These are phyloP conservation scores for Blastomussa wellsi DNA, from an alignment of 92 coral and sea anemone species.

Conservation along the genomic window DNA sequence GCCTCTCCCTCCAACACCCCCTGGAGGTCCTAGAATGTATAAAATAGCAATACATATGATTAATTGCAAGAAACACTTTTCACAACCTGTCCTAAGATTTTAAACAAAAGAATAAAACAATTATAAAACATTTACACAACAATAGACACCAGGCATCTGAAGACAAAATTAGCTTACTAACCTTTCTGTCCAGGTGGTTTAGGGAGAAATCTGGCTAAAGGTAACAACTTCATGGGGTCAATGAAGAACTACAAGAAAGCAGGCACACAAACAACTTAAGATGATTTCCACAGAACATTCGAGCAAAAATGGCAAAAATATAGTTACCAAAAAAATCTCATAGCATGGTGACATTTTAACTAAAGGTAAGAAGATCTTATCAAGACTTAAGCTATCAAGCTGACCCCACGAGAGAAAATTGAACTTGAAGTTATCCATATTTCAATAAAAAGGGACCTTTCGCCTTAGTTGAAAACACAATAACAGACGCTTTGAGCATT, in stretches of 20 bases:
- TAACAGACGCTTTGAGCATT: too few relatives aligned
- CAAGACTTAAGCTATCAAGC: too few relatives aligned
- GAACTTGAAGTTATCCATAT: too few relatives aligned
- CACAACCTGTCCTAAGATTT: neutral
- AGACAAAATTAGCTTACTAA: neutral
- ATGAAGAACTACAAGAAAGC: conserved; percentile 78
- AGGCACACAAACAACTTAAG: neutral
- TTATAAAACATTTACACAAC: too few relatives aligned
- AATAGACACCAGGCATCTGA: neutral
- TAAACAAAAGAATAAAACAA: neutral
- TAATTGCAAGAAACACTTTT: neutral
- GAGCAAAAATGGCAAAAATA: too few relatives aligned
- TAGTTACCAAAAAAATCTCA: too few relatives aligned
- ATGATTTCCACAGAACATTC: too few relatives aligned
- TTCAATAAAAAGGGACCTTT: too few relatives aligned
- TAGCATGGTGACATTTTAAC: too few relatives aligned
- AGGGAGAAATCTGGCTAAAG: conserved; percentile 89
- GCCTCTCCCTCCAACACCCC: conserved; percentile 83
- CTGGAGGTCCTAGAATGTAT: conserved; percentile 44
- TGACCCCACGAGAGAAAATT: too few relatives aligned
- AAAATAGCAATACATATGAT: neutral
- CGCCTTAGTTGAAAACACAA: too few relatives aligned
- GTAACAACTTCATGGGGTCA: conserved; percentile 93
- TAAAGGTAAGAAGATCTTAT: too few relatives aligned
- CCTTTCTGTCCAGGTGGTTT: conserved; percentile 85